These are phyloP conservation scores for Bryconaethiops microstoma DNA, from an alignment of 2,797 vertebrate species.

Conservation along the genomic window DNA sequence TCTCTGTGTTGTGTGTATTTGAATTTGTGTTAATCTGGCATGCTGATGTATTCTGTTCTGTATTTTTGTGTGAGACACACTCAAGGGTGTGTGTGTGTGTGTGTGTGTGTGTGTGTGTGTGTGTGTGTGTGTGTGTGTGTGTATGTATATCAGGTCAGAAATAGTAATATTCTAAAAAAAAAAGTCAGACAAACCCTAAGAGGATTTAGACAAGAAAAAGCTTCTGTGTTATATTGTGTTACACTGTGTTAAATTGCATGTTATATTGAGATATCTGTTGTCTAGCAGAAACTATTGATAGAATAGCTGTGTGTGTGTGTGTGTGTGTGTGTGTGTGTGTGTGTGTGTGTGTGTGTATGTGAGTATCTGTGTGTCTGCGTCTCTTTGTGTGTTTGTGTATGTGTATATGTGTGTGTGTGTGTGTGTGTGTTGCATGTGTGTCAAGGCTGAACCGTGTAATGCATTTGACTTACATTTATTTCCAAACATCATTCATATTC, in stretches of 20 bases:
- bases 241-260: too few species aligned
- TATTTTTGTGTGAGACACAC: background rate
- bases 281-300: too few species aligned
- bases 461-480: too few species aligned
- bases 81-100: background rate
- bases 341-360: background rate
- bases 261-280: too few species aligned
- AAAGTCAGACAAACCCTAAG: conserved; percentile 7
- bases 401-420: too few species aligned
- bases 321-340: too few species aligned
- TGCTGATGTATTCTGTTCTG: conserved; percentile 33
- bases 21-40: conserved; percentile 21
- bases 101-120: too few species aligned
- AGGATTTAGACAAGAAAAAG: conserved; percentile 2
- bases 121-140: too few species aligned
- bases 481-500: background rate
- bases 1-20: background rate
- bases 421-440: background rate
- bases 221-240: too few species aligned
- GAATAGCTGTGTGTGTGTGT: too few species aligned
- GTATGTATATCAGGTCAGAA: conserved; percentile 9
- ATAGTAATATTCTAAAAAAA: background rate
- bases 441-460: background rate
- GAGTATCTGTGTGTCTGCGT: too few species aligned
- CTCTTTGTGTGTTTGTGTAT: too few species aligned